Evolutionary conservation across 2,797 vertebrate genomes (phyloP).

Genomic region (Spheniscus humboldti): DNA sequence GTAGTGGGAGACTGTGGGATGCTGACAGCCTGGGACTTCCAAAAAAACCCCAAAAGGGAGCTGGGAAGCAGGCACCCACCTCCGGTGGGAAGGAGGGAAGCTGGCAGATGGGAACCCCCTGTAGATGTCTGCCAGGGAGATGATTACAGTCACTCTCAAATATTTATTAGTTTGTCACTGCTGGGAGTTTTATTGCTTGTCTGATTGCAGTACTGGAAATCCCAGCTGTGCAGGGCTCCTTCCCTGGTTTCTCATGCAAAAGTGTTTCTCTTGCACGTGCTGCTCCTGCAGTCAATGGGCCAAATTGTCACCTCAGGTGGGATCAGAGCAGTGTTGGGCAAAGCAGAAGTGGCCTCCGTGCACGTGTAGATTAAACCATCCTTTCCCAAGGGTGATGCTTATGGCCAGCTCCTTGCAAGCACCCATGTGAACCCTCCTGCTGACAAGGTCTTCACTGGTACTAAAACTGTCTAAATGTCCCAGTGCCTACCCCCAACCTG

Average conservation of each 20-base stretch:
- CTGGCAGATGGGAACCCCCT: slow-evolving; percentile 14
- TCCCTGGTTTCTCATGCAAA: neutral
- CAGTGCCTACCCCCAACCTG: neutral
- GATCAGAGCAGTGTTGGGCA: neutral
- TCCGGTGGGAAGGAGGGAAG: neutral
- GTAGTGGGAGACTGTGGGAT: neutral
- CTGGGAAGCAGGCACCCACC: neutral
- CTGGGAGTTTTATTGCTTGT: slow-evolving; percentile 22
- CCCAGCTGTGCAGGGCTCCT: neutral
- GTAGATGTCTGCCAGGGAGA: slow-evolving; percentile 7
- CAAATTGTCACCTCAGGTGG: neutral
- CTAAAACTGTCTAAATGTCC: neutral
- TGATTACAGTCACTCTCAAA: slow-evolving; percentile 14
- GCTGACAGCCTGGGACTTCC: neutral
- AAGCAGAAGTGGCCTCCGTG: neutral
- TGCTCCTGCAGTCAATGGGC: neutral
- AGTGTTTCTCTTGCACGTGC: neutral
- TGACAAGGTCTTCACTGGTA: too few relatives aligned
- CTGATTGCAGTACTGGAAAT: neutral
- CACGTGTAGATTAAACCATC: neutral
- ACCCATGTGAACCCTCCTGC: neutral
- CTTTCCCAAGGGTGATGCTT: neutral
- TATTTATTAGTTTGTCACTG: slow-evolving; percentile 45
- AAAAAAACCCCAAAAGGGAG: neutral
- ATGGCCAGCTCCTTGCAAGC: neutral